A percentile compares a stretch with the other conserved stretches of the same genome.
Conservation (phyloP, 2,797 vertebrate genomes). For the Gymnoscopelus microlampas region DNA sequence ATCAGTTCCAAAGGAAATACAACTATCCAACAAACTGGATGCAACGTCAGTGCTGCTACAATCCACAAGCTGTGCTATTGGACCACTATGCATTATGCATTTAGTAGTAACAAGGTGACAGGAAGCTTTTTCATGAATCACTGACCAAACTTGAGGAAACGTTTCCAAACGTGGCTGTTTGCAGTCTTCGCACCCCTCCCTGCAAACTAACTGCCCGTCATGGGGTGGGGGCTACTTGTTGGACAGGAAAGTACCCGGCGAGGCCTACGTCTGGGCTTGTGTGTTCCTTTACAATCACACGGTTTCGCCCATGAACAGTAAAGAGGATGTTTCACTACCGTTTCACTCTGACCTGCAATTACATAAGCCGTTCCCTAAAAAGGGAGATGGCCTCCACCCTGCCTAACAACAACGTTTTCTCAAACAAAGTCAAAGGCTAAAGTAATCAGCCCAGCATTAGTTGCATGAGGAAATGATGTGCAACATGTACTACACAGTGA, state of each 20-base stretch:
- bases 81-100: not conserved
- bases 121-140: no score
- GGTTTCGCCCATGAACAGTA: conserved; percentile 58
- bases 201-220: conserved; percentile 30
- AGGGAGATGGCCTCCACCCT: conserved; percentile 59
- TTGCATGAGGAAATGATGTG: conserved; percentile 2
- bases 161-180: conserved; percentile 5
- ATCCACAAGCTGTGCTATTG: no score
- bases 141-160: no score
- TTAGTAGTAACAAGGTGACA: not conserved
- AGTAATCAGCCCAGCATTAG: conserved; percentile 20
- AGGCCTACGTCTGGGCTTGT: conserved; percentile 57
- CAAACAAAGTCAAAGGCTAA: conserved; percentile 30
- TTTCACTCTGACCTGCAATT: conserved; percentile 55
- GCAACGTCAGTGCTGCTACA: no score
- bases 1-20: no score
- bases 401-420: conserved; percentile 36
- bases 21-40: no score
- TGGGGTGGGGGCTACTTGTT: conserved; percentile 22
- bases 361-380: conserved; percentile 58
- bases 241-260: conserved; percentile 75
- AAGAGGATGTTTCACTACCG: conserved; percentile 63
- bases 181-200: not conserved
- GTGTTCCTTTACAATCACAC: conserved; percentile 38
- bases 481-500: not conserved